Evolutionary conservation across 2,888 invertebrate genomes (phyloP).

Genomic region (Mycogona germanica): DNA sequence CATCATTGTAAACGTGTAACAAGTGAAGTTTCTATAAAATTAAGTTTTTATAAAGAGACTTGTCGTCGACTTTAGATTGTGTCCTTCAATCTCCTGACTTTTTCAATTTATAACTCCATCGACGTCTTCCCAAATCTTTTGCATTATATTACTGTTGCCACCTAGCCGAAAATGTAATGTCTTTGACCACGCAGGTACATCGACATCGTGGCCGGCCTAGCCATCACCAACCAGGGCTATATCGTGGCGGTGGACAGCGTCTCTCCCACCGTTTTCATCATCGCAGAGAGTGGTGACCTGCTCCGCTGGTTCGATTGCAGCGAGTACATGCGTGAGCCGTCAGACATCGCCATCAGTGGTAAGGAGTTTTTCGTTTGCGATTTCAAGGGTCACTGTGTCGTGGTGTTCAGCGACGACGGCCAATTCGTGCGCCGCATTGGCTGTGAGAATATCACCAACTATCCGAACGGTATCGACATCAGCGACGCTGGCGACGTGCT

Average conservation of each 20-base stretch:
- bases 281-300: conserved; percentile 82
- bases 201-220: conserved; percentile 70
- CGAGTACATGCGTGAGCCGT: conserved; percentile 94
- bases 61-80: too few relatives aligned
- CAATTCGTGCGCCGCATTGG: conserved; percentile 86
- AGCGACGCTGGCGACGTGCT: conserved; percentile 93
- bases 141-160: too few relatives aligned
- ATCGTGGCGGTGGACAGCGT: conserved; percentile 97
- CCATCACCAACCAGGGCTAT: conserved; percentile 80
- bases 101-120: not conserved
- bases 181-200: conserved; percentile 38
- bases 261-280: conserved; percentile 89
- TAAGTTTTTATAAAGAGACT: too few relatives aligned
- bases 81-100: too few relatives aligned
- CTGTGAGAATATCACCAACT: conserved; percentile 89
- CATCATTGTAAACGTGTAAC: too few relatives aligned
- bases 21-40: too few relatives aligned
- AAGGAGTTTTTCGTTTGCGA: conserved; percentile 90
- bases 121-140: too few relatives aligned
- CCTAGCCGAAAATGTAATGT: too few relatives aligned
- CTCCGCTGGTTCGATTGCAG: conserved; percentile 96
- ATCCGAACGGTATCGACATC: conserved; percentile 96
- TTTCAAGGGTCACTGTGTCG: conserved; percentile 96
- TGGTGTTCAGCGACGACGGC: conserved; percentile 88
- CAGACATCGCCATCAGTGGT: conserved; percentile 92